Base-by-base conservation (phyloP, 2,113 vertebrate genomes). In the Colaptes auratus region DNA sequence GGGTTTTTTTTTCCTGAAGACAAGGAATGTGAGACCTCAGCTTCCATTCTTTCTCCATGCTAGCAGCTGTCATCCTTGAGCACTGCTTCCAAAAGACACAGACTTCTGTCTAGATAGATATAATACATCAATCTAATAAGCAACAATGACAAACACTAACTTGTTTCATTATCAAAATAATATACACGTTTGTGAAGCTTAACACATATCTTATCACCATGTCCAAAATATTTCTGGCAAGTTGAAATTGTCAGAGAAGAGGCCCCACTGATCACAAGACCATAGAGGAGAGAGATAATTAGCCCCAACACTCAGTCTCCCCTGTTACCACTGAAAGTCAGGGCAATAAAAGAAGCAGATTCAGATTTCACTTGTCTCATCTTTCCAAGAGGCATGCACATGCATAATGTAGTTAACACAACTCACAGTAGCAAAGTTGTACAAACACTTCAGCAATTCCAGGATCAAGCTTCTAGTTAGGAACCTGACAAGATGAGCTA, bases 141-240 rank as follows among this genome's bases (percentile, higher is more conserved):
- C 70, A 89, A 72, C 81, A 81, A 55, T 15, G 59, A 83, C 36
- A 72, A 87, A 78, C 65, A 82, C 65, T 93, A 93, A 90, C 50
- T 83, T 73, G 79, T 77, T 79, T 59, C 84, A 92, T 89, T 88
- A 84, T 48, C 19, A 59, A 88, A 65, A 82, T 70, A 93, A 53
- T 35, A 65, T 52, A 42, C 21, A 12, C 50, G 30, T 69, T 71
- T 58, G 36, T 72, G 80, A 90, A 90, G 56, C 58, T 71, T 86
- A 96, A 69, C 66, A 77, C 53, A 64, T 3, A 2, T 42, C 66
- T 75, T 73, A 55, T 64, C 52, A 84, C 69, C 72, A 15, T 13
- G 17, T 46, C 85, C 64, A 77, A 80, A 36, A 31, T 83, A 69
- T 61, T 93, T 83, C 69, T 81, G 52, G 61, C 73, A 80, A 63